Base-by-base conservation (phyloP, 2,113 vertebrate species). In the Canis aureus region DNA sequence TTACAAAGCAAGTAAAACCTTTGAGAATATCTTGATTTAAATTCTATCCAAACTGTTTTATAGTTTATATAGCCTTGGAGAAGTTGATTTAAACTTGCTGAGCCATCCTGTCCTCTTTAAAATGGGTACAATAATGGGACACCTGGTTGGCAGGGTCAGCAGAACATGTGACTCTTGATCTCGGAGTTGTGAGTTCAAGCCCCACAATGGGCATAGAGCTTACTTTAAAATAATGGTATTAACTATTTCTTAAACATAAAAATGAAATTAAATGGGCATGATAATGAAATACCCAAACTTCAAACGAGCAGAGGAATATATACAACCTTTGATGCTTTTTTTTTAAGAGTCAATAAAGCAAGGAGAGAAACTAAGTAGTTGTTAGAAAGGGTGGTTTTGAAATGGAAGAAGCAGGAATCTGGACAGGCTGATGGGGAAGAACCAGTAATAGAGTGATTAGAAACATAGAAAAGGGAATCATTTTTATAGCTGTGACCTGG, bases 1-100 rank as follows among this genome's bases (percentile, higher is more conserved):
- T 60, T 64, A 64, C 29, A 81, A 80, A 89, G 19, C 12, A 78
- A 96, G 55, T n/a, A 87, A 91, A 96, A 6, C 5, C 4, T 35
- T 86, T 89, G 6, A 89, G 11, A 84, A 51, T 78, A 43, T 17
- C 10, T 95, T 91, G 29, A 86, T 86, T 96, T 94, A 12, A 76
- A 53, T 80, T 97, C 27, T 89, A 3, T 73, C 25, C 85, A 49
- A 91, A 74, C 29, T 89, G 8, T 12, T 87, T 74, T 67, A 55
- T 38, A 43, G 22, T n/a, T 57, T 76, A n/a, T 66, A 29, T 29
- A 60, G 17, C 5, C 16, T 73, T 95, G 27, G n/a, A 43, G 35
- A 91, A 66, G 20, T 67, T 80, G 57, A 59, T 59, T 51, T 79
- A 55, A 38, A 27, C 69, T 92, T 84, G 1, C 27, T 59, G 25